Percentiles rank a stretch among this genome's conserved stretches.
Evolutionary conservation across 2,113 vertebrate genomes (phyloP).

Genomic region (Seriola aureovittata): DNA sequence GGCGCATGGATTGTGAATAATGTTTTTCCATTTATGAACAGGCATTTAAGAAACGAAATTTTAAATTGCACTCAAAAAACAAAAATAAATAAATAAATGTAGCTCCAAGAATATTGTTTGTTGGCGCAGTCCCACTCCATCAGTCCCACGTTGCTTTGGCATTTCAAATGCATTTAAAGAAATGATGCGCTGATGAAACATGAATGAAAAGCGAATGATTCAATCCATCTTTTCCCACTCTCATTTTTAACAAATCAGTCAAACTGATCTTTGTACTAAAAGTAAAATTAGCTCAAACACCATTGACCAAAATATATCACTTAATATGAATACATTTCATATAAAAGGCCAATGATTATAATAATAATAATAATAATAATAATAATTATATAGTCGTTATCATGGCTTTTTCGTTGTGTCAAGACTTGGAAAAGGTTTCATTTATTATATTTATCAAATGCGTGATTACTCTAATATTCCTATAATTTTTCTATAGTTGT

Average conservation of each 20-base stretch:
- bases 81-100: not conserved
- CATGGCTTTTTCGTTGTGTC: not conserved
- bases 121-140: too few relatives aligned
- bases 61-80: not conserved
- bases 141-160: not conserved
- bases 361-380: not conserved
- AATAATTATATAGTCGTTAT: not conserved
- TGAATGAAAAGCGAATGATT: not conserved
- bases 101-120: not conserved
- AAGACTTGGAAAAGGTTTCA: not conserved
- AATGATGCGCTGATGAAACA: not conserved
- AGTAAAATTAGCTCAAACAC: not conserved
- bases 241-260: not conserved
- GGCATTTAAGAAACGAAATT: not conserved
- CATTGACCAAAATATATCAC: not conserved
- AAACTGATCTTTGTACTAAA: not conserved
- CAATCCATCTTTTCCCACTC: not conserved
- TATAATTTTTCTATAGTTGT: not conserved
- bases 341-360: not conserved
- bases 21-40: not conserved
- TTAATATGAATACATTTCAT: not conserved
- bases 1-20: not conserved
- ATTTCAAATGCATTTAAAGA: not conserved
- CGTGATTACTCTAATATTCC: not conserved
- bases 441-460: not conserved